Base-by-base conservation (phyloP, 2,113 vertebrate genomes). In the Australoheros scitulus region DNA sequence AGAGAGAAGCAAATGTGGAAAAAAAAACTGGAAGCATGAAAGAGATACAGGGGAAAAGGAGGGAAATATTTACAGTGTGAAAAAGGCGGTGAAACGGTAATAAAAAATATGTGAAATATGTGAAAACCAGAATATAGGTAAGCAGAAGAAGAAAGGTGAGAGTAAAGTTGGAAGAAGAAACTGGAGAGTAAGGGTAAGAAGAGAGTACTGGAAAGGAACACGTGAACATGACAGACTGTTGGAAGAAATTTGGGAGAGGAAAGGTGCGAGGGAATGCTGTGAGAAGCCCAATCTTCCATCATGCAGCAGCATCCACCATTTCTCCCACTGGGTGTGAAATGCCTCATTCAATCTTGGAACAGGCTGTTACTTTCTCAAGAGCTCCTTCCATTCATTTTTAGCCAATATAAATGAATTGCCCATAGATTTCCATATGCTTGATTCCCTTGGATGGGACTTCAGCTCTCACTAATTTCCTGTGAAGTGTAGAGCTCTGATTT, bases 361-460 rank as follows among this genome's bases (percentile, higher is more conserved):
- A 4, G 41, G 63, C 61, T 77, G 29, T 84, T 68, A 65, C 77
- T 90, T 79, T 91, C 83, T 88, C 80, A 91, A 89, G 90, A 91
- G 84, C 85, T 86, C 89, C 82, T 56, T 88, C 72, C 61, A 85
- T 91, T 92, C 78, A 91, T 88, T 86, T 87, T 74, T 72, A 80
- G 91, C 89, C 93, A 93, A 90, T 60, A 81, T 80, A 91, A 92
- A 94, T 88, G n/a, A 88, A 82, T 72, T 80, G 75, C 84, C 87
- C 91, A 86, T 91, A 86, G 83, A 89, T 91, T 92, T 94, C 86
- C 92, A 92, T 91, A 87, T 75, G 88, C 88, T 77, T 85, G 86
- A 91, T 91, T 89, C 80, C 80, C 84, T 90, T 92, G 86, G 88
- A 90, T 83, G 70, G 61, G 68, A 84, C 76, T 88, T 84, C 55